These are phyloP conservation scores for Sorex araneus DNA, from an alignment of 2,113 vertebrate species.

Conservation along the genomic window DNA sequence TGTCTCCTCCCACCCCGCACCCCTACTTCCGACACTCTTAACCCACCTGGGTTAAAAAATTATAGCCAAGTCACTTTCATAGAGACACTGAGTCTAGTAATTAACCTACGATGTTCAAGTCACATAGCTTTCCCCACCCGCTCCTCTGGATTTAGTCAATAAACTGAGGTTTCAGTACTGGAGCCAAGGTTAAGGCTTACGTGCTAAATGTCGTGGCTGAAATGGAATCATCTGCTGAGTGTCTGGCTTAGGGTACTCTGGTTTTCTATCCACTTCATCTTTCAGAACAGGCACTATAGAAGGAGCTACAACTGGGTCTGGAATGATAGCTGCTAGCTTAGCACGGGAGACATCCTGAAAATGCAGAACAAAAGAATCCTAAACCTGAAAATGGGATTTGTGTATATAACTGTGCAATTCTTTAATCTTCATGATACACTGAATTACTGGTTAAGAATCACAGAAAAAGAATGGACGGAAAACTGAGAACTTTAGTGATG, in stretches of 20 bases:
- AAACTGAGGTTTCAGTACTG: conserved; percentile 60
- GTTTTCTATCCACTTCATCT: conserved; percentile 97
- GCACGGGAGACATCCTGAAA: conserved; percentile 97
- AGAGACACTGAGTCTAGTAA: conserved; percentile 62
- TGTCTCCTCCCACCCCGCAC: background rate
- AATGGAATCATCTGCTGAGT: conserved; percentile 99
- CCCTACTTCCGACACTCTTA: conserved; percentile 27
- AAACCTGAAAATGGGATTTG: conserved; percentile 73
- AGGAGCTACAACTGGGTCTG: conserved; percentile 96
- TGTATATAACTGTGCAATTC: conserved; percentile 42
- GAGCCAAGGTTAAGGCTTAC: conserved; percentile 89
- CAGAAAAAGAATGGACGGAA: conserved; percentile 11
- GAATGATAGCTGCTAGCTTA: conserved; percentile 96
- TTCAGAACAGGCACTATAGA: conserved; percentile 94
- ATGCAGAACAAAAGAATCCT: conserved; percentile 82
- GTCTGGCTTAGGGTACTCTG: conserved; percentile 99
- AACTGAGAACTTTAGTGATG: background rate
- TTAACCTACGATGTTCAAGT: conserved; percentile 62
- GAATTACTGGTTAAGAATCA: conserved; percentile 42
- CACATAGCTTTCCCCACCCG: conserved; percentile 3
- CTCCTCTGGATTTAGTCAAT: conserved; percentile 44
- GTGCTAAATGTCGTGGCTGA: conserved; percentile 98
- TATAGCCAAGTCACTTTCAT: conserved; percentile 52
- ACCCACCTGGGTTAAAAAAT: conserved; percentile 51
- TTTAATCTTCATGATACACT: conserved; percentile 54